phyloP scores from a whole-genome alignment of 1,140 invertebrate species.

The Philopotamus ludificatus region DNA sequence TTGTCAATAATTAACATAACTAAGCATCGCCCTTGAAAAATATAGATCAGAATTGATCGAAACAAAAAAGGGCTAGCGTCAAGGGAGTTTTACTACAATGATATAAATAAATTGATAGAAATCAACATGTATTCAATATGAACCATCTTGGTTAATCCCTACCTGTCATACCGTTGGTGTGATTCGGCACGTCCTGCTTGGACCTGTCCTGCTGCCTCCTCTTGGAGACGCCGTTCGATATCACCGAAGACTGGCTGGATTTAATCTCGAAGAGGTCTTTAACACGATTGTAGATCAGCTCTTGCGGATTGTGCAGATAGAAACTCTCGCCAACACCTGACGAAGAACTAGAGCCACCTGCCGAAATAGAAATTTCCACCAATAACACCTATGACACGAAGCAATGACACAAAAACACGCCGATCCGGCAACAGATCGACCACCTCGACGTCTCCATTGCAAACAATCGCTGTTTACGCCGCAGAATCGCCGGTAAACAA shows the following conservation, averaged over 20 bases:
- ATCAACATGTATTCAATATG: neutral
- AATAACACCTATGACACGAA: no score
- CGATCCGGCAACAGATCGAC: no score
- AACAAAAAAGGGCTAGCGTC: no score
- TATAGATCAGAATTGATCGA: no score
- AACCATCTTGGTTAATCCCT: neutral
- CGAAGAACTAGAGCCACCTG: constrained; percentile 48
- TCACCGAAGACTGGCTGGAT: constrained; percentile 28
- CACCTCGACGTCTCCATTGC: no score
- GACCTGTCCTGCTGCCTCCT: constrained; percentile 44
- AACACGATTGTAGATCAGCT: constrained; percentile 73
- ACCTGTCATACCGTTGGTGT: constrained; percentile 17
- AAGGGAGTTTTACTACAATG: no score
- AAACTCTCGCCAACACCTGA: constrained; percentile 68
- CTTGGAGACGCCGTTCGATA: neutral
- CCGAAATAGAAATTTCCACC: no score
- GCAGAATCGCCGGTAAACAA: no score
- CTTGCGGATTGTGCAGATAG: constrained; percentile 77
- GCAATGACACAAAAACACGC: no score
- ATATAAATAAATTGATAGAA: neutral
- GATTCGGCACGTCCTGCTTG: constrained; percentile 48
- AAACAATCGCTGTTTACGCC: no score
- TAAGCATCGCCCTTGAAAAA: no score
- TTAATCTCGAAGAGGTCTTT: constrained; percentile 71
- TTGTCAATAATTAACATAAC: no score